Base-by-base conservation (phyloP, 2,797 vertebrate species). In the Oreonectes daqikongensis region DNA sequence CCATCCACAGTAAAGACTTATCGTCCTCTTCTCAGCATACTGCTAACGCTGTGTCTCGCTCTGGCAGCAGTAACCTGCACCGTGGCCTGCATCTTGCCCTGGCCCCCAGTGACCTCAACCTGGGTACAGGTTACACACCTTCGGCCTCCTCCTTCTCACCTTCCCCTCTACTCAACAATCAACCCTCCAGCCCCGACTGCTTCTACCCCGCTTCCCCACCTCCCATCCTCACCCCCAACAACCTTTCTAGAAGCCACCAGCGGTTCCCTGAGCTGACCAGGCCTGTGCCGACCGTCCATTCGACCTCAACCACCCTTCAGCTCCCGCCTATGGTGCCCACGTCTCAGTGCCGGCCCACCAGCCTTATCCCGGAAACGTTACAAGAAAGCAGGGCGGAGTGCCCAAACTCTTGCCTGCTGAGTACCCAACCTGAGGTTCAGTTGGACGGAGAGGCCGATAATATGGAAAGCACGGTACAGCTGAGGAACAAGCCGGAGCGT, bases 31-130 rank as follows among this genome's bases (percentile, higher is more conserved):
- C 94, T 48, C 96, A 95, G 83, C 90, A 92, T 28, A 95, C 94
- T 80, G 90, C 94, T 83, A 90, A 93, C 0, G 87, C 86, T 2
- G 66, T 87, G 14, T 88, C 95, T 79, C 92, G 94, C 85, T 95
- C 96, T 63, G 90, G 93, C 32, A 93, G 94, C 89, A 91, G 95
- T 80, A 96, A 96, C 87, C 91, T 97, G 73, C 93, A 96, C 8
- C 93, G 93, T 81, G 93, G 96, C 78, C 94, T 99, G 66, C 95
- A 97, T 84, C 94, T 98, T 82, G 95, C 98, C 84, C 88, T 98
- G 78, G 95, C 94, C 8, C 95, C 95, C 83, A 94, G 92, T 68
- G 96, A 98, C 84, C 94, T 96, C 48, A 94, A 92, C 82, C 91
- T 95, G 55, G 95, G 95, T 83, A 90, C 93, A 38, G 95, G 95